Evolutionary conservation across 64 coral and sea anemone species (phyloP).

Genomic region (Actinia tenebrosa): DNA sequence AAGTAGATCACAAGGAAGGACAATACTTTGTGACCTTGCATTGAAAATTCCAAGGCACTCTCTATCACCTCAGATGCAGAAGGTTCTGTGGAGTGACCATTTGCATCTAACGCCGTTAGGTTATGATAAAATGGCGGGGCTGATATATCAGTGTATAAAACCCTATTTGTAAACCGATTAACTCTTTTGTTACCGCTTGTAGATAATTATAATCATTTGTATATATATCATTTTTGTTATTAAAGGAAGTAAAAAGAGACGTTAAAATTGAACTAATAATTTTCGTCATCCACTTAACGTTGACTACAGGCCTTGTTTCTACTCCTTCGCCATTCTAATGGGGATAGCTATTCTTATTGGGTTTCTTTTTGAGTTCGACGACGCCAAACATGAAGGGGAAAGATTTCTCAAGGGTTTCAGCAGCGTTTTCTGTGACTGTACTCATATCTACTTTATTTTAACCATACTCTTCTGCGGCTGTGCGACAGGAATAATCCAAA

Average conservation of each 20-base stretch:
- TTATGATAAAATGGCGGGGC: slow-evolving; percentile 83
- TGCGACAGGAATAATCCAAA: slow-evolving; percentile 69
- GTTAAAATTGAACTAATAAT: too few relatives aligned
- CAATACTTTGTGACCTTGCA: slow-evolving; percentile 84
- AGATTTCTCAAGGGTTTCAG: slow-evolving; percentile 43
- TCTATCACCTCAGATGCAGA: slow-evolving; percentile 57
- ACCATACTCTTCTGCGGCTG: slow-evolving; percentile 69
- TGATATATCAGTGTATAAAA: slow-evolving; percentile 85
- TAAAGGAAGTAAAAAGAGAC: too few relatives aligned
- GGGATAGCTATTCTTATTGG: slow-evolving; percentile 59
- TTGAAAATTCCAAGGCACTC: slow-evolving; percentile 63
- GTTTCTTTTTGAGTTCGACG: slow-evolving; percentile 70
- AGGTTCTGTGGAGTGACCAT: slow-evolving; percentile 85
- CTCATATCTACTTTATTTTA: slow-evolving; percentile 61
- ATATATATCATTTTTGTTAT: not conserved
- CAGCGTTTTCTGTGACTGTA: slow-evolving; percentile 33
- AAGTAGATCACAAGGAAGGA: slow-evolving; percentile 58
- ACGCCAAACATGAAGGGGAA: slow-evolving; percentile 23
- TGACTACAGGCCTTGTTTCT: slow-evolving; percentile 90
- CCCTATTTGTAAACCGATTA: slow-evolving; percentile 39
- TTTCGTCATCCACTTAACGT: slow-evolving; percentile 36
- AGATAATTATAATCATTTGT: not conserved
- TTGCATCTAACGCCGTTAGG: slow-evolving; percentile 84
- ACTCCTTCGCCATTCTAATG: slow-evolving; percentile 76
- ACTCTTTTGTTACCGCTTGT: not conserved